Conservation (phyloP, 2,888 invertebrate genomes). For the Horisme vitalbata region DNA sequence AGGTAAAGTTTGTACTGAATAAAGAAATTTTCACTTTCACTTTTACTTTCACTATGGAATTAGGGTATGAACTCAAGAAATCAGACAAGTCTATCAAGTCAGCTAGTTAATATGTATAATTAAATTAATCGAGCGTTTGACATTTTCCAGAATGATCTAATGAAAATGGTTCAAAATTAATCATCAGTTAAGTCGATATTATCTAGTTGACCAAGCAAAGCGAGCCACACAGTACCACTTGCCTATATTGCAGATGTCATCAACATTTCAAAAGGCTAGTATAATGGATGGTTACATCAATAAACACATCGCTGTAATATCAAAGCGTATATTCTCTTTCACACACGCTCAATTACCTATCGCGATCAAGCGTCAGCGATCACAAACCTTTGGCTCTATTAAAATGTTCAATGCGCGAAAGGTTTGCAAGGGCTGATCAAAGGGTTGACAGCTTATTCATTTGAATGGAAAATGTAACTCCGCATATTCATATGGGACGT, state of each 20-base stretch:
- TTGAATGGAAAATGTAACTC: slow-evolving; percentile 60
- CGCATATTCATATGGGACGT: slow-evolving; percentile 28
- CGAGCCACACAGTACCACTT: too few species aligned
- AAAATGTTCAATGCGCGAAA: slow-evolving; percentile 58
- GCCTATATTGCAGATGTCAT: slow-evolving; percentile 5
- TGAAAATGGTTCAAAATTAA: too few species aligned
- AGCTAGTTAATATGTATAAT: too few species aligned
- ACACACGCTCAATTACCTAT: slow-evolving; percentile 62
- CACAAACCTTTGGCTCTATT: slow-evolving; percentile 59
- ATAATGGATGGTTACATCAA: slow-evolving; percentile 9
- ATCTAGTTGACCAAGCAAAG: too few species aligned
- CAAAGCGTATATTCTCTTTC: slow-evolving; percentile 49
- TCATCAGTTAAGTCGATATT: too few species aligned
- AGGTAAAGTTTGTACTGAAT: too few species aligned
- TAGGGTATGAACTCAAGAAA: too few species aligned
- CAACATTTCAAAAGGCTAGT: slow-evolving; percentile 4
- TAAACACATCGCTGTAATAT: slow-evolving; percentile 10
- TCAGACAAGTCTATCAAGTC: too few species aligned
- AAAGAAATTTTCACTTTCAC: too few species aligned
- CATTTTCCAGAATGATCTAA: too few species aligned
- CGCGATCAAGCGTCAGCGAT: slow-evolving; percentile 51
- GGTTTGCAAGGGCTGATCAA: slow-evolving; percentile 57
- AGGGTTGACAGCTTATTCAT: slow-evolving; percentile 65
- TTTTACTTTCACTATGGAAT: too few species aligned
- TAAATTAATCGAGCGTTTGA: too few species aligned